phyloP scores from a whole-genome alignment of 2,113 vertebrate species.

The Python bivittatus region DNA sequence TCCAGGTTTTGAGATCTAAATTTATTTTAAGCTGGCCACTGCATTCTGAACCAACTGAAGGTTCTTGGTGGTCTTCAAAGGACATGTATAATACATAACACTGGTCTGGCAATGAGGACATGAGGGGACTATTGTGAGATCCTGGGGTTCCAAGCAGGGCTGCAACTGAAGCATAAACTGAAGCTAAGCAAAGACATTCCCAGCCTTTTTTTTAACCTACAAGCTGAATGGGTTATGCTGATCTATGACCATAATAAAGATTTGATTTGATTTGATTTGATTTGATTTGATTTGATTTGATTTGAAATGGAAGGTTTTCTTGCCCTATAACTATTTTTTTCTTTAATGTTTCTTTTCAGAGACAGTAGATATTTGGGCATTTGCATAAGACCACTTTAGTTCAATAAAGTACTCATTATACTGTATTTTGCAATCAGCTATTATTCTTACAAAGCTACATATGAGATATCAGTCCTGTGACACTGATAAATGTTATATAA shows the following conservation, averaged over 20 bases:
- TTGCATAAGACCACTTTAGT: neutral
- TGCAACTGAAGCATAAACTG: neutral
- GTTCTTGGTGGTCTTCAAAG: neutral
- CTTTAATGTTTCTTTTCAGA: neutral
- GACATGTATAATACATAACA: neutral
- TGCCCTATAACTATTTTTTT: neutral
- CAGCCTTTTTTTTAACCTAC: neutral
- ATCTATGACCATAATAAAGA: no score
- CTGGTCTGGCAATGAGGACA: neutral
- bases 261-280: no score
- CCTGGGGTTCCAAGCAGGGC: neutral
- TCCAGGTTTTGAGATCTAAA: neutral
- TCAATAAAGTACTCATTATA: neutral
- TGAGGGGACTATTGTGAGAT: neutral
- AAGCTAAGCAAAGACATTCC: neutral
- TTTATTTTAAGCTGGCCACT: neutral
- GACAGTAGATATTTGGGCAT: neutral
- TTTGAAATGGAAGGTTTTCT: neutral
- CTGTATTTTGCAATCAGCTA: neutral
- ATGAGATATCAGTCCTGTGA: neutral
- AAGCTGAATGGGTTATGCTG: no score
- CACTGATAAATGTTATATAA: neutral
- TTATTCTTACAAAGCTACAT: neutral
- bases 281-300: no score
- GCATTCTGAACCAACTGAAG: neutral